These are phyloP conservation scores for Podocnemis expansa DNA, from an alignment of 2,113 vertebrate genomes.

Conservation along the genomic window DNA sequence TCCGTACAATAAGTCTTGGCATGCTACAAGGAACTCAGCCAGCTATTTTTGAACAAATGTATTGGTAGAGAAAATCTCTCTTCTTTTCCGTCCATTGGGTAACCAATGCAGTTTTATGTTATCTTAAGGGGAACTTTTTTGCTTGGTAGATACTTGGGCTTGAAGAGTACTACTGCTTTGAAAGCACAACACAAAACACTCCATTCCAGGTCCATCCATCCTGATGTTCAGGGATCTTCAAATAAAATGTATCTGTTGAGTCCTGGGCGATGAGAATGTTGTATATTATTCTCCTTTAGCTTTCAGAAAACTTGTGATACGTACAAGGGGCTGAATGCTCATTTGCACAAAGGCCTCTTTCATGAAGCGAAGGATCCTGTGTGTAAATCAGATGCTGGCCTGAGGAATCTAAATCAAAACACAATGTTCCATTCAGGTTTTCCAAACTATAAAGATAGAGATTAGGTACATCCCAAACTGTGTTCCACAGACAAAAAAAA, in stretches of 20 bases:
- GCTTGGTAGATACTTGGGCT: background rate
- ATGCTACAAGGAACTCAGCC: background rate
- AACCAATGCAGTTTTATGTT: background rate
- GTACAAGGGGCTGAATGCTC: background rate
- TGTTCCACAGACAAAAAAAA: background rate
- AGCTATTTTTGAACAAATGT: background rate
- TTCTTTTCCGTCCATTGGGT: background rate
- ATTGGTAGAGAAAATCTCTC: background rate
- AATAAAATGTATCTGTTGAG: background rate
- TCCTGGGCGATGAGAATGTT: background rate
- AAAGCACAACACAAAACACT: background rate
- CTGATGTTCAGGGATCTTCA: constrained; percentile 2
- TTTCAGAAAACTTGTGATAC: background rate
- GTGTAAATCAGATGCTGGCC: background rate
- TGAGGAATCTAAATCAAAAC: fast-evolving
- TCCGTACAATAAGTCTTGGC: background rate
- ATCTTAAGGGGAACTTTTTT: background rate
- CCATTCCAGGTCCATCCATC: background rate
- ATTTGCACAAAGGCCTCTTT: background rate
- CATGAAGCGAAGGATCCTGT: background rate
- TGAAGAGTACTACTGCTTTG: background rate
- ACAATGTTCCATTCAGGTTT: background rate
- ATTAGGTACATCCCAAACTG: background rate
- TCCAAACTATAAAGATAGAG: background rate
- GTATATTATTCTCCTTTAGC: background rate